Percentiles rank a stretch among this genome's conserved stretches.
These are phyloP conservation scores for Heterocephalus glaber DNA, from an alignment of 2,113 vertebrate species.

Conservation along the genomic window DNA sequence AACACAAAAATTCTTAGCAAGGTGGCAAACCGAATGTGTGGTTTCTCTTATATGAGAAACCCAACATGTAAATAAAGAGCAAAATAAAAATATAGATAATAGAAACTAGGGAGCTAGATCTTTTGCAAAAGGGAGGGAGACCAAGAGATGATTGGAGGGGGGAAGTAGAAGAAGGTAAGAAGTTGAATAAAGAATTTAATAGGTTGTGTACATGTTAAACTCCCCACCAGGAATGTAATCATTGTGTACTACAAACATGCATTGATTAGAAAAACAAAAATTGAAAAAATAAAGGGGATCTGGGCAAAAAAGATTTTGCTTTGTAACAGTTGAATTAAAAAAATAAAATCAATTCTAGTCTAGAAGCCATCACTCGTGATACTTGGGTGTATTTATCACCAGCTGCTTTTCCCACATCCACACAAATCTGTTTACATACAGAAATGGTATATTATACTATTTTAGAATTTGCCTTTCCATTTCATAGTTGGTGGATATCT, in stretches of 20 bases:
- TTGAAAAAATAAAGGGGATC: neutral
- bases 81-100: neutral
- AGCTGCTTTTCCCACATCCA: neutral
- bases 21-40: neutral
- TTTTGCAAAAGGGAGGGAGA: neutral
- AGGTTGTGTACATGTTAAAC: neutral
- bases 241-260: neutral
- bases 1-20: neutral
- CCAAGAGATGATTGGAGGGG: neutral
- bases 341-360: neutral
- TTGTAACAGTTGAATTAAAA: neutral
- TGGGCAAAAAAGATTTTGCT: neutral
- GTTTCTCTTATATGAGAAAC: neutral
- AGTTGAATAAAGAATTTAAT: neutral
- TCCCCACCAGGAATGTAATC: neutral
- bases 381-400: conserved; percentile 16
- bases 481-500: neutral
- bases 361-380: neutral
- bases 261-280: neutral
- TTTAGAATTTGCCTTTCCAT: conserved; percentile 46
- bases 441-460: neutral
- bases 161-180: neutral
- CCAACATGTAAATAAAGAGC: neutral
- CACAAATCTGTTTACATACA: neutral
- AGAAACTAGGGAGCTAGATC: neutral